Evolutionary conservation across 2,797 vertebrate species (phyloP).

Genomic region (Natrix natrix): DNA sequence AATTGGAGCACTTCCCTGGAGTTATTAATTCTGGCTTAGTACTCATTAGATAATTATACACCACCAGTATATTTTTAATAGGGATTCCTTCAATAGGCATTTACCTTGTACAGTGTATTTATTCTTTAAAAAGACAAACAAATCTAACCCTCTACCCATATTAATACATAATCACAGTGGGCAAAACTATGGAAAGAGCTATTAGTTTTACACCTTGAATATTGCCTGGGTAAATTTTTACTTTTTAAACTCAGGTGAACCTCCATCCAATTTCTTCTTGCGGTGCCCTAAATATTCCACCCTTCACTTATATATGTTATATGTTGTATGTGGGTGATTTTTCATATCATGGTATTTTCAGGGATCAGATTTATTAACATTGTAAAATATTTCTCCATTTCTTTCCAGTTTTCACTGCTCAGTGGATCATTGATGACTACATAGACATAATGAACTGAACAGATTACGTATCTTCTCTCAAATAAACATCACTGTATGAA

Average conservation of each 20-base stretch:
- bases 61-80: not conserved
- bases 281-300: not conserved
- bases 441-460: not conserved
- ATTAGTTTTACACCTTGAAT: not conserved
- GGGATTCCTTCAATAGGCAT: not conserved
- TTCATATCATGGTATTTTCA: not conserved
- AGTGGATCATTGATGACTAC: not conserved
- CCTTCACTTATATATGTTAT: not conserved
- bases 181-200: not conserved
- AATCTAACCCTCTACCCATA: not conserved
- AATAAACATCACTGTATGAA: not conserved
- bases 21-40: not conserved
- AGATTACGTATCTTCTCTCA: conserved; percentile 19
- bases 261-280: not conserved
- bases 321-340: not conserved
- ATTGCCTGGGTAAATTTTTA: not conserved
- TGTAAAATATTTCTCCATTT: not conserved
- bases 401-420: not conserved
- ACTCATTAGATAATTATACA: not conserved
- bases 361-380: not conserved
- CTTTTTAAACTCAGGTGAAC: not conserved
- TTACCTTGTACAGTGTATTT: not conserved
- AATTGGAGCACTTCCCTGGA: not conserved
- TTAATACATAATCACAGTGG: not conserved
- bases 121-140: not conserved